Evolutionary conservation across 2,888 invertebrate species (phyloP).

Genomic region (Omphaloscelis lunosa): DNA sequence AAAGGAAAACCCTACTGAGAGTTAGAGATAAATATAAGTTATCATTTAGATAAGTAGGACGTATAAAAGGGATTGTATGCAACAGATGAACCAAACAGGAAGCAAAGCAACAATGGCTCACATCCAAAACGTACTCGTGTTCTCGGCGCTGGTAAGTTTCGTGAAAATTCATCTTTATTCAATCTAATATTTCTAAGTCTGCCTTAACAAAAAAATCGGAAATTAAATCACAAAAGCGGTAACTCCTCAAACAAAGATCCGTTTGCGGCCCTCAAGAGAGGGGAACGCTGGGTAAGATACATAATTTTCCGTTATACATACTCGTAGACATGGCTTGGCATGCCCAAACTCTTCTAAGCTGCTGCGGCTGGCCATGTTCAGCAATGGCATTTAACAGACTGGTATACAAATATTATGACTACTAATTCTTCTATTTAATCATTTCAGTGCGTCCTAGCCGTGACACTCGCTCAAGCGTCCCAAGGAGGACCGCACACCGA

Average conservation of each 20-base stretch:
- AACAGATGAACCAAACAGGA: conserved; percentile 26
- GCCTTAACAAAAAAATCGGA: not conserved
- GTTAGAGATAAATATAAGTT: not conserved
- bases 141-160: conserved; percentile 54
- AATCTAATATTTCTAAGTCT: not conserved
- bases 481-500: conserved; percentile 48
- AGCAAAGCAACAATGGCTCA: conserved; percentile 52
- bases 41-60: conserved; percentile 41
- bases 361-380: too few relatives aligned
- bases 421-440: not conserved
- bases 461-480: conserved; percentile 31
- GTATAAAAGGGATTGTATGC: conserved; percentile 51
- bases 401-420: not conserved
- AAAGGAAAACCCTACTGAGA: conserved; percentile 70
- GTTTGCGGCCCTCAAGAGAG: not conserved
- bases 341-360: not conserved
- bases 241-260: not conserved
- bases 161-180: not conserved
- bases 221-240: not conserved
- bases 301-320: not conserved
- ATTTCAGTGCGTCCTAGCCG: conserved; percentile 53
- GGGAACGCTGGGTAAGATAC: not conserved
- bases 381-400: not conserved
- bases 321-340: not conserved
- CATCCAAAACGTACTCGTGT: conserved; percentile 36